These are phyloP conservation scores for Microtus montanus DNA, from an alignment of 2,113 vertebrate genomes.

Conservation along the genomic window DNA sequence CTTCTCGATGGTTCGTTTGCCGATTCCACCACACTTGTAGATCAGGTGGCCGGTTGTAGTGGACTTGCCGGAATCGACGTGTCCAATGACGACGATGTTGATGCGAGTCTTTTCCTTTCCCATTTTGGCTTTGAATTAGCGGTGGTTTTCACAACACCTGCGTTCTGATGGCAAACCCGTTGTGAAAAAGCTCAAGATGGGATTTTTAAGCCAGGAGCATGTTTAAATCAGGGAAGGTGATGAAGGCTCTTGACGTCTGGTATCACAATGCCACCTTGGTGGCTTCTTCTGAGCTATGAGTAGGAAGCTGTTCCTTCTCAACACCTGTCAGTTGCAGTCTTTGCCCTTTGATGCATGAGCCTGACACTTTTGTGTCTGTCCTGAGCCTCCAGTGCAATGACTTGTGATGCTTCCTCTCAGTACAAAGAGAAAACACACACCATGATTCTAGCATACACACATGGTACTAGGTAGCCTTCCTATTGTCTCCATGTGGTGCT, in stretches of 20 bases:
- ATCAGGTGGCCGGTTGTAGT: too few relatives aligned
- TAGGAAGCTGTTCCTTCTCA: neutral
- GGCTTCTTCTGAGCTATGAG: neutral
- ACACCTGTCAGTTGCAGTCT: neutral
- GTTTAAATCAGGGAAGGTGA: neutral
- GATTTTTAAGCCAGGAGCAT: neutral
- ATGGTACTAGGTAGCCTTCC: neutral
- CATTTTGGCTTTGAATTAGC: too few relatives aligned
- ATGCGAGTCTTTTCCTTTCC: too few relatives aligned
- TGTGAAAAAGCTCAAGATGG: neutral
- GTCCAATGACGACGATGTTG: too few relatives aligned
- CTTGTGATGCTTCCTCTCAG: constrained; percentile 22
- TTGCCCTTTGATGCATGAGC: neutral
- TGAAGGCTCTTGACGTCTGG: neutral
- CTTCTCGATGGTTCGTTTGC: too few relatives aligned
- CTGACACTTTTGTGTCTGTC: neutral
- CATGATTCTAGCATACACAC: constrained; percentile 13
- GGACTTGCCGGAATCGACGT: too few relatives aligned
- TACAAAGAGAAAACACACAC: neutral
- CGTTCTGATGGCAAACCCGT: too few relatives aligned
- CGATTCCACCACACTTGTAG: too few relatives aligned
- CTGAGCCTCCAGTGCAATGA: neutral
- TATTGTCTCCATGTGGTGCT: neutral
- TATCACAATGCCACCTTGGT: neutral
- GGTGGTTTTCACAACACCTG: too few relatives aligned